Evolutionary conservation across 2,888 invertebrate genomes (phyloP).

Genomic region (Acleris literana): DNA sequence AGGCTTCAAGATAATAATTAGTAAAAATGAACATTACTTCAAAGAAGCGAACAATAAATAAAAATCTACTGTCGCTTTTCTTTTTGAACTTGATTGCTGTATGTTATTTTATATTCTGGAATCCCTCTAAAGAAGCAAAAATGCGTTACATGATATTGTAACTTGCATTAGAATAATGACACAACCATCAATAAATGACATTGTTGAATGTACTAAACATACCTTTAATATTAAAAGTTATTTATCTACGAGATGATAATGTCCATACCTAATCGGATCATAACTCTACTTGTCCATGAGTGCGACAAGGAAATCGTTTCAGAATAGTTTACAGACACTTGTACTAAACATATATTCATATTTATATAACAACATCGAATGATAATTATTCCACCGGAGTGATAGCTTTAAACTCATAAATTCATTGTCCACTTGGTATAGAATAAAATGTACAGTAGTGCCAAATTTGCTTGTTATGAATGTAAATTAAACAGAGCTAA

Average conservation of each 20-base stretch:
- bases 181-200: no score
- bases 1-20: no score
- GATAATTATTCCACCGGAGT: slow-evolving; percentile 11
- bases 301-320: background rate
- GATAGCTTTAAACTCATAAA: slow-evolving; percentile 24
- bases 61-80: no score
- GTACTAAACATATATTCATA: background rate
- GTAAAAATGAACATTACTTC: no score
- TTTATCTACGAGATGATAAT: no score
- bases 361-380: slow-evolving; percentile 16
- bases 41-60: no score
- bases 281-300: background rate
- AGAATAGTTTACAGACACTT: background rate
- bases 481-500: no score
- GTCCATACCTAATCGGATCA: no score
- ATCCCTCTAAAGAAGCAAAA: slow-evolving; percentile 28
- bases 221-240: no score
- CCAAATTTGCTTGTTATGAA: no score
- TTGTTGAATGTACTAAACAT: no score
- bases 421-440: background rate
- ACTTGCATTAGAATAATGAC: background rate
- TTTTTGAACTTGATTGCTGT: no score
- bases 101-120: slow-evolving; percentile 6
- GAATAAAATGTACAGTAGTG: background rate
- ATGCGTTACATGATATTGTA: background rate